Evolutionary conservation across 1,140 invertebrate genomes (phyloP), one percentile per base, ranked within the genome.

Genomic region (Drosophila erecta): DNA sequence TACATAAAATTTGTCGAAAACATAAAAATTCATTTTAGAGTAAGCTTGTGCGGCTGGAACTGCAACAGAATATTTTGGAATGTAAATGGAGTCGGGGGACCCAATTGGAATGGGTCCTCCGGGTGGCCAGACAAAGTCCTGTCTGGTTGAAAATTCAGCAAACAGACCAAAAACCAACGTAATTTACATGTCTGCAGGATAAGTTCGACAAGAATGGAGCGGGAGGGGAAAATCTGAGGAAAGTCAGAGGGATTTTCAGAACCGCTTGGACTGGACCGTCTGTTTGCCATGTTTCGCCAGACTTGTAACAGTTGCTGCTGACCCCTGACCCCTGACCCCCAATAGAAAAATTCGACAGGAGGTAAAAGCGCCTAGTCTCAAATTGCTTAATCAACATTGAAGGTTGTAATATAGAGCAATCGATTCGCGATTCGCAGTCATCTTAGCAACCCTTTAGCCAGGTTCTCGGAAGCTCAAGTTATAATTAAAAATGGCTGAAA

Each of bases 171-270:
- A 83, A 83, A 84, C 80, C 80, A 72, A 84, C 76, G 84, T 85
- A 85, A 84, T 84, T 84, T 85, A 84, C 80, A 84, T 84, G 80
- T 85, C 80, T 84, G 80, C 80, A 75, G 76, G 49, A 76, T 79
- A 84, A 75, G 71, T 85, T 85, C 80, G 71, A 67, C 60, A 70
- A 17, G 35, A 70, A 60, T 22, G 15, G 22, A 44, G 38, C 10
- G 15, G 17, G 12, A 14, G 35, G 35, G 12, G 12, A 12, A 37
- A 37, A 14, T 37, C 35, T 12, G 12, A 37, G 35, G 35, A 14
- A 37, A 37, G 12, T 37, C 11, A 37, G 35, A 30, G 30, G 30
- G 30, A 30, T 30, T 10, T 43, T 11, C 10, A 10, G 6, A 0
- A 14, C 3, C 20, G 20, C 11, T 17, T 51, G 33, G 60, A 53